These are phyloP conservation scores for Triplophysa tibetana DNA, from an alignment of 2,113 vertebrate genomes.

Conservation along the genomic window DNA sequence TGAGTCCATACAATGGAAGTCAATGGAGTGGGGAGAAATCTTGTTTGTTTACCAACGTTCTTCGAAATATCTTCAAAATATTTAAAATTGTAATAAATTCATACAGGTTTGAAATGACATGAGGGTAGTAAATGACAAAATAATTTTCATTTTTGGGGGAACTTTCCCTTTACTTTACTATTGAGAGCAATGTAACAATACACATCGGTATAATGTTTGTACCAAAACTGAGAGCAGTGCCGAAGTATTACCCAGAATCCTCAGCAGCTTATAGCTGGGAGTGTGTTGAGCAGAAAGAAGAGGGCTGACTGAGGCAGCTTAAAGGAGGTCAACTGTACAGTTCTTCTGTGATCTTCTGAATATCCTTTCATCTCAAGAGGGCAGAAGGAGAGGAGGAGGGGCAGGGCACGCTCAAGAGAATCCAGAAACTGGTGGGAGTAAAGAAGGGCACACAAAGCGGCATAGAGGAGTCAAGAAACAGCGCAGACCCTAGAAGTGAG, in stretches of 20 bases:
- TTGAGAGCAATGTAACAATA: background rate
- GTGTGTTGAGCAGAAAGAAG: background rate
- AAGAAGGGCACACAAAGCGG: slow-evolving; percentile 68
- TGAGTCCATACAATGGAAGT: too few relatives aligned
- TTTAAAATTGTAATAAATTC: too few relatives aligned
- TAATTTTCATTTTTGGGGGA: too few relatives aligned
- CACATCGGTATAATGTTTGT: background rate
- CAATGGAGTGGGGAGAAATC: too few relatives aligned
- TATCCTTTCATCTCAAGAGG: slow-evolving; percentile 64
- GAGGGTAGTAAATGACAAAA: too few relatives aligned
- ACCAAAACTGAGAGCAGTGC: background rate
- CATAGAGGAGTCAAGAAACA: slow-evolving; percentile 68
- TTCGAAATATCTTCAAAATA: too few relatives aligned
- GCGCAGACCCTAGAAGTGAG: slow-evolving; percentile 55
- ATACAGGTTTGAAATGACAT: too few relatives aligned
- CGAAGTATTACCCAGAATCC: slow-evolving; percentile 9
- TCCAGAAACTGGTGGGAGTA: slow-evolving; percentile 76
- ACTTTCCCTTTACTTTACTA: too few relatives aligned
- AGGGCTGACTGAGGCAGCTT: background rate
- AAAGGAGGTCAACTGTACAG: background rate
- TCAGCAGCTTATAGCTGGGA: background rate
- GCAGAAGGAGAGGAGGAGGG: slow-evolving; percentile 65
- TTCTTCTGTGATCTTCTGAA: background rate
- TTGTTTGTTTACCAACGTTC: too few relatives aligned
- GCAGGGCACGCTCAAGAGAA: slow-evolving; percentile 73